Evolutionary conservation across 2,113 vertebrate genomes (phyloP).

Genomic region (Castor canadensis): DNA sequence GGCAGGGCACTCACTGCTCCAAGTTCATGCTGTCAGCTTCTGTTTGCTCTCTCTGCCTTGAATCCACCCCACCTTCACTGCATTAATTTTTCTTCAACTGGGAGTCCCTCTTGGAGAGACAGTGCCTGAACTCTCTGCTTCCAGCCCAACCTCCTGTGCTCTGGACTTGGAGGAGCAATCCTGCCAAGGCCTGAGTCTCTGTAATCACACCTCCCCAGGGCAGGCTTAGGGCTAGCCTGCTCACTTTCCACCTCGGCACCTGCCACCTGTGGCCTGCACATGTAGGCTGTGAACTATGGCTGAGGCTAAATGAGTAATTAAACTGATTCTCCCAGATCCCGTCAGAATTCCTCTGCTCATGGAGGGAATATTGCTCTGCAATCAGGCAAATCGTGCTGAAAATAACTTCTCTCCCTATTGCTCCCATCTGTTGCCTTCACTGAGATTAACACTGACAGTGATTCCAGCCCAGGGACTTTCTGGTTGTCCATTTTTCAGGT

Average conservation of each 20-base stretch:
- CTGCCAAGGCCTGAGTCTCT: background rate
- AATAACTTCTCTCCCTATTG: background rate
- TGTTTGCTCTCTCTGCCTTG: too few species aligned
- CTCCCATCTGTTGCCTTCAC: background rate
- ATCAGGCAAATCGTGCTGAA: background rate
- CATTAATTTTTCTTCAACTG: background rate
- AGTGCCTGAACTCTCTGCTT: background rate
- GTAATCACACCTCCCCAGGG: background rate
- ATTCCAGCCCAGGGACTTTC: background rate
- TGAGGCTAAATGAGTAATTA: background rate
- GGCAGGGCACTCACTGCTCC: background rate
- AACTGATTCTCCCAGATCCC: background rate
- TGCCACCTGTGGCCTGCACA: background rate
- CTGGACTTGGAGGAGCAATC: background rate
- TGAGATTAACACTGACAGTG: background rate
- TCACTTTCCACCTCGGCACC: background rate
- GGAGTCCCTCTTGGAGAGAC: background rate
- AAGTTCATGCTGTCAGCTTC: background rate
- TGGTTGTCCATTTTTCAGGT: background rate
- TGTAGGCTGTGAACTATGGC: background rate
- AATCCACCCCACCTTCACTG: too few species aligned
- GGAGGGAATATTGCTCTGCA: background rate
- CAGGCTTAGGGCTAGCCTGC: accelerated
- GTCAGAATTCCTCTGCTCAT: background rate
- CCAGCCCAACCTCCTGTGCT: too few species aligned